Evolutionary conservation across 2,797 vertebrate species (phyloP).

Genomic region (Mus caroli): DNA sequence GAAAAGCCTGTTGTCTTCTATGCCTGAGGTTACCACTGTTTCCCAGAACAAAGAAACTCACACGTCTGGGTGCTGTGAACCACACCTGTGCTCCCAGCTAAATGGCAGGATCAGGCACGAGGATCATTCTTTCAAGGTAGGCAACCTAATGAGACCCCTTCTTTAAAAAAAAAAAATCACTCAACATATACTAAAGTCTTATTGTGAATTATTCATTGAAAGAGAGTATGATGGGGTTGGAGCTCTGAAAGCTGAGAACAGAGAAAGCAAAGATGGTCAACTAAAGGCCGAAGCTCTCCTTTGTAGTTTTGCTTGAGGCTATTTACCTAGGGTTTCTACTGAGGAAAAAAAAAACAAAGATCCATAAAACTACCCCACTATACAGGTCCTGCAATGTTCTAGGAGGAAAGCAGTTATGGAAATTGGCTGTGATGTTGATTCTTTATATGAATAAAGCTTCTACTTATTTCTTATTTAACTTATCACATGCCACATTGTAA

Average conservation of each 20-base stretch:
- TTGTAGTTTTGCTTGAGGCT: slow-evolving; percentile 28
- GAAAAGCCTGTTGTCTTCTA: background rate
- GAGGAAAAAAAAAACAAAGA: background rate
- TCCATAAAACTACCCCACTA: background rate
- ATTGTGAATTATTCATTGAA: background rate
- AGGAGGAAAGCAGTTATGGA: background rate
- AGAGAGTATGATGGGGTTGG: background rate
- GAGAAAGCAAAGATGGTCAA: background rate
- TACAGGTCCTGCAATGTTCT: background rate
- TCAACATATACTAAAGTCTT: background rate
- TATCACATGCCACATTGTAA: background rate
- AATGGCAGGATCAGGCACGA: background rate
- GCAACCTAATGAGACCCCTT: background rate
- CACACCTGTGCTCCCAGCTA: background rate
- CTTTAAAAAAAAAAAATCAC: background rate
- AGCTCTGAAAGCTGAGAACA: background rate
- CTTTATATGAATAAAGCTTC: slow-evolving; percentile 9
- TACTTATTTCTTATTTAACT: slow-evolving; percentile 31
- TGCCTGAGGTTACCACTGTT: background rate
- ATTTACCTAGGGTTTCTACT: background rate
- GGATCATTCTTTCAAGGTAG: background rate
- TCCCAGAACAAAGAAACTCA: background rate
- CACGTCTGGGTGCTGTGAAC: too few relatives aligned
- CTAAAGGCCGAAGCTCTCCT: background rate
- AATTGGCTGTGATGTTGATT: background rate